Base-by-base conservation (phyloP, 2,888 invertebrate genomes). In the Serripes groenlandicus region DNA sequence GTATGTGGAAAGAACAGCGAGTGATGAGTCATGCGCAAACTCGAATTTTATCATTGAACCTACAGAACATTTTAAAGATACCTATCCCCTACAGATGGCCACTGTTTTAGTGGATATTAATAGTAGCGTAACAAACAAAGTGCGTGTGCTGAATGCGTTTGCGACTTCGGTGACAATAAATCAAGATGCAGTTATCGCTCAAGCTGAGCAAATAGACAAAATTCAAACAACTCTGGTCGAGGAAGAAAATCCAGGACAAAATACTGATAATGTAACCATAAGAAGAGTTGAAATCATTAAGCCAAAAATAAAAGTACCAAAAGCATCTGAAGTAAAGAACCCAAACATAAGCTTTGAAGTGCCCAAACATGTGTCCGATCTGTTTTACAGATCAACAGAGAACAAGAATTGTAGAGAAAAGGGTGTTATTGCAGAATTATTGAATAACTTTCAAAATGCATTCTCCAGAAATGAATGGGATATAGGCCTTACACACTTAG, bases 71-170 rank as follows among this genome's bases (percentile, higher is more conserved):
- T 78, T 87, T 62, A 42, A 52, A 28, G 74, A 75, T 21, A 78
- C 54, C 15, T 73, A 86, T 77, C 69, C 75, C 15, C 32, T 88
- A 21, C 28, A 75, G 60, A 73, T 87, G 75, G 83, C 87, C 21
- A 15, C 75, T 23, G 54, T 74, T 28, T 52, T 84, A 15, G 78
- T 83, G 30, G 81, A 86, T 62, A 66, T 82, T 11, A 79, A 70
- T 32, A 15, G 66, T 28, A 37, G 30, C 21, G 26, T 66, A 4
- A 86, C 86, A 49, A 42, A 34, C 66, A 82, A 84, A 66, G 64
- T 85, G 1, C 77, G 88, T 23, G 1, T 88, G n/a, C 28, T 82
- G 34, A 86, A 88, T 35, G 83, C 85, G 9, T 82, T 79, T 72
- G 56, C 75, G 52, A 71, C 30, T 21, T 42, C 68, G 28, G 68